Conservation (phyloP, 1,140 invertebrate genomes). For the silkworm (Bombyx mori) region DNA sequence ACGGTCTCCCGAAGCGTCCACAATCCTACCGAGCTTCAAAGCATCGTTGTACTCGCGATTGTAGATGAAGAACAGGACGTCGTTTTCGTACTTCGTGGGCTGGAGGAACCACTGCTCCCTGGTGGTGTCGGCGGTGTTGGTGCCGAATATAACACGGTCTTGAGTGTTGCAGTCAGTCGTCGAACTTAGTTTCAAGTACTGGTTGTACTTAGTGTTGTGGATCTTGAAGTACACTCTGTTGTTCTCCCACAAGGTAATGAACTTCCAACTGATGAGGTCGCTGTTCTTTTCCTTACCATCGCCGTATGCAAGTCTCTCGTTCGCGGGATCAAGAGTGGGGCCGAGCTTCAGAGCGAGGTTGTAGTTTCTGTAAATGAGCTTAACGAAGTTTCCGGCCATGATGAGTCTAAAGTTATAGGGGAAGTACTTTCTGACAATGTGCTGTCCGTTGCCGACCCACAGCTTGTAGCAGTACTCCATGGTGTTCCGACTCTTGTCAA, state of each 20-base stretch:
- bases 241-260: too few species aligned
- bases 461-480: neutral
- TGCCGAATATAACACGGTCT: neutral
- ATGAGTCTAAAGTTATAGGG: slow-evolving; percentile 2
- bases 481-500: neutral
- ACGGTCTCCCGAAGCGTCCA: neutral
- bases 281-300: neutral
- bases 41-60: too few species aligned
- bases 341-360: neutral
- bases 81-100: too few species aligned
- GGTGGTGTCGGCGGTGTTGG: neutral
- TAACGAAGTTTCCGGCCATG: neutral
- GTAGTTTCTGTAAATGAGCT: too few species aligned
- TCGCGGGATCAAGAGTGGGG: too few species aligned
- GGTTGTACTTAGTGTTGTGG: too few species aligned
- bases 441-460: too few species aligned
- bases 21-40: too few species aligned
- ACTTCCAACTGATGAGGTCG: neutral
- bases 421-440: slow-evolving; percentile 1
- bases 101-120: neutral
- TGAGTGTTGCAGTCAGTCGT: neutral
- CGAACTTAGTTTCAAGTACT: neutral
- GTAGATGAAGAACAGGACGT: too few species aligned
- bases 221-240: too few species aligned
- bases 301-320: too few species aligned